Evolutionary conservation across 1,140 invertebrate species (phyloP).

Genomic region (Caerostris darwini): DNA sequence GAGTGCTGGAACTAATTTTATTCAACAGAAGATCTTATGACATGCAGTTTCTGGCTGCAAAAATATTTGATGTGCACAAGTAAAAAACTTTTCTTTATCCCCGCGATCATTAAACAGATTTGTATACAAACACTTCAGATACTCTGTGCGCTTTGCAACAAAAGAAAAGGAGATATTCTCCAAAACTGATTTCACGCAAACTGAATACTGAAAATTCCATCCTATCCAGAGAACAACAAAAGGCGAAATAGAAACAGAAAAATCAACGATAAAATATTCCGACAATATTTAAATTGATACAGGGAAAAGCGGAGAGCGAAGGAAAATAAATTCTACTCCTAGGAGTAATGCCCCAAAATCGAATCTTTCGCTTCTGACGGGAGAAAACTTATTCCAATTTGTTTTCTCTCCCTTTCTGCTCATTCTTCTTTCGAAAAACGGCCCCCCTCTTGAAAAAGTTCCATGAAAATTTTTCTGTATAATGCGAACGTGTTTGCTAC

Average conservation of each 20-base stretch:
- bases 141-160: no score
- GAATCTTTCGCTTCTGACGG: neutral
- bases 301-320: neutral
- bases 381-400: neutral
- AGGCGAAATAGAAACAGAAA: no score
- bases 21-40: no score
- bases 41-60: no score
- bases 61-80: no score
- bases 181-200: no score
- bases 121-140: no score
- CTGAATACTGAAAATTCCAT: neutral
- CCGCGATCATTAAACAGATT: no score
- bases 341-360: constrained; percentile 16
- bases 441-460: neutral
- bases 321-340: neutral
- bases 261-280: neutral
- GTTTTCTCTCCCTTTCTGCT: neutral
- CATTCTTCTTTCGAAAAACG: no score
- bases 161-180: no score
- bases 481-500: constrained; percentile 21
- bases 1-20: no score
- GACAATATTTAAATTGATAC: constrained; percentile 27
- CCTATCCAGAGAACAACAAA: neutral
- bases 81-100: no score
- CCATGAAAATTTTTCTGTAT: constrained; percentile 7